A percentile compares a stretch with the other conserved stretches of the same genome.
These are phyloP conservation scores for Pantherophis alleghaniensis DNA, from an alignment of 2,797 vertebrate genomes.

Conservation along the genomic window DNA sequence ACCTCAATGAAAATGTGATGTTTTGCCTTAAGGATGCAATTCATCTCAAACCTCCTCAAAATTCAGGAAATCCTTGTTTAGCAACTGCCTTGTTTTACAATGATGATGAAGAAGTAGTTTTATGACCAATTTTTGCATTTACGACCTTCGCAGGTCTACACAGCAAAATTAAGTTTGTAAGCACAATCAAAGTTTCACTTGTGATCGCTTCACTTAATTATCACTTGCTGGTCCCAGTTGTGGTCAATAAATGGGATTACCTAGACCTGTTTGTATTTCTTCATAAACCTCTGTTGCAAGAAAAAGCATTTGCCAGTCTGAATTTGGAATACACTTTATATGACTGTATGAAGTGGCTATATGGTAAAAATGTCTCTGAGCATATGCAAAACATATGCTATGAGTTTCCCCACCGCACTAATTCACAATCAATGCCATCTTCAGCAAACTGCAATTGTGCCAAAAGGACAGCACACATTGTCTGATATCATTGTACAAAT, in stretches of 20 bases:
- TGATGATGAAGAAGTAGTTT: background rate
- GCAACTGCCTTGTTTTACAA: background rate
- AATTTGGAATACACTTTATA: background rate
- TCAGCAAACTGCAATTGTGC: background rate
- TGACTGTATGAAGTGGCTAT: background rate
- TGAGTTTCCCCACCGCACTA: background rate
- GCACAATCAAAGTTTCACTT: background rate
- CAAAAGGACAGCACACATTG: background rate
- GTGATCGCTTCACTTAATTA: background rate
- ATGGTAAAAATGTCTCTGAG: background rate
- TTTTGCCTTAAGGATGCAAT: background rate
- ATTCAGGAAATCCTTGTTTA: background rate
- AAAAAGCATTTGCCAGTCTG: background rate
- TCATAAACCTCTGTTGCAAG: background rate
- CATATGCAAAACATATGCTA: background rate
- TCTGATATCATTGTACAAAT: background rate
- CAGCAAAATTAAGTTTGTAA: background rate
- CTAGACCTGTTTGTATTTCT: background rate
- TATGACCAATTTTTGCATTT: background rate
- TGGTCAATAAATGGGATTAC: background rate
- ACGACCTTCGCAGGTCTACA: background rate
- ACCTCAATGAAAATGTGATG: background rate
- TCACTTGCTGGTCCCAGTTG: background rate
- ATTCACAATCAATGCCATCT: background rate
- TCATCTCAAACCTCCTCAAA: background rate